Percentiles rank a stretch among this genome's conserved stretches.
phyloP scores from a whole-genome alignment of 1,140 invertebrate genomes.

The Calycopis cecrops region DNA sequence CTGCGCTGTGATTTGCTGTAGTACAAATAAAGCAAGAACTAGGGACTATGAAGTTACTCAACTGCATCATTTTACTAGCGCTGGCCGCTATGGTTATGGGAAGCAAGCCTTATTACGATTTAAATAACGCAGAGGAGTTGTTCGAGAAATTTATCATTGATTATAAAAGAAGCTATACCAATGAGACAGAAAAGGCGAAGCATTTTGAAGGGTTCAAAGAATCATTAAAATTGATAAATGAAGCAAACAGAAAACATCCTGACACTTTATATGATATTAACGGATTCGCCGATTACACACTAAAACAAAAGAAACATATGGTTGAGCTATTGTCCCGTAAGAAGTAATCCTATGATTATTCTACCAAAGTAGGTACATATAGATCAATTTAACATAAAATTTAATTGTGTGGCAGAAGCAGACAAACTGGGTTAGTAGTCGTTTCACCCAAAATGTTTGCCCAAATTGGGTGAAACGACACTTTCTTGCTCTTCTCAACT shows the following conservation, averaged over 20 bases:
- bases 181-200: neutral
- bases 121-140: constrained; percentile 27
- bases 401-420: too few species aligned
- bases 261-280: constrained; percentile 42
- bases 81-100: neutral
- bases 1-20: too few species aligned
- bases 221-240: constrained; percentile 40
- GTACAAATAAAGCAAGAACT: too few species aligned
- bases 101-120: constrained; percentile 28
- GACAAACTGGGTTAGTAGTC: too few species aligned
- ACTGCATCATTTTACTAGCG: neutral
- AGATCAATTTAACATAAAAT: too few species aligned
- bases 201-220: constrained; percentile 3
- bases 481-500: too few species aligned
- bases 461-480: too few species aligned
- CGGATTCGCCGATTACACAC: constrained; percentile 44
- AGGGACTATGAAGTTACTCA: neutral
- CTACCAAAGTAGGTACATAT: too few species aligned
- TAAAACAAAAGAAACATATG: too few species aligned
- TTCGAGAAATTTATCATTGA: constrained; percentile 39
- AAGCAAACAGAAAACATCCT: constrained; percentile 29
- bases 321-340: too few species aligned
- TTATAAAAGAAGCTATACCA: constrained; percentile 33
- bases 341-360: too few species aligned
- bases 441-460: too few species aligned